Base-by-base conservation (phyloP, 2,797 vertebrate species). In the Pampus argenteus region DNA sequence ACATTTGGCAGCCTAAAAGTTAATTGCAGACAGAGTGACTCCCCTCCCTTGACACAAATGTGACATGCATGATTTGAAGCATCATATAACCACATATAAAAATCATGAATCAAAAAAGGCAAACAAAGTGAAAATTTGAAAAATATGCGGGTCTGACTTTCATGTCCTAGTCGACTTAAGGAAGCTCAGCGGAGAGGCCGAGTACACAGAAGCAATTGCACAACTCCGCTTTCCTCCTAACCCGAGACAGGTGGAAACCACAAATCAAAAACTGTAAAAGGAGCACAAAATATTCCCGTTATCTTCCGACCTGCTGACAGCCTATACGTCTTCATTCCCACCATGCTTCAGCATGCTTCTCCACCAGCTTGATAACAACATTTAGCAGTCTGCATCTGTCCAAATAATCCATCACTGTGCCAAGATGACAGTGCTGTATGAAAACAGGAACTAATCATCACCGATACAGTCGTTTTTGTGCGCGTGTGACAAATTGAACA, bases 191-290 rank as follows among this genome's bases (percentile, higher is more conserved):
- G 9, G 28, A 52, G 58, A 15, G 69, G 78, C 68, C 51, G 14
- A 60, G 69, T 51, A 9, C 45, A 78, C 78, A 70, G 72, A 71
- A 85, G 78, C 66, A 76, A 76, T 51, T 28, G 73, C 52, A 52
- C 44, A 85, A 75, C 56, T 22, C 29, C 7, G 28, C 63, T 83
- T 64, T 67, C 66, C 70, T 67, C 49, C 23, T 82, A 89, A 88
- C 78, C 58, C 40, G 42, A 86, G 78, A 85, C 86, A 92, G 87
- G 85, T 85, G 86, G 81, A 89, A 86, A 76, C 82, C 85, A 89
- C 83, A 91, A 88, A 92, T 91, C 86, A 89, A 72, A 81, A 76
- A 76, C 66, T 62, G 77, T 66, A 81, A 76, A 76, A 83, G 74
- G 42, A 81, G 74, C 71, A 78, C 66, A 73, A 88, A 90, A 84